phyloP scores from a whole-genome alignment of 2,888 invertebrate genomes.

The Pharmacophagus antenor region DNA sequence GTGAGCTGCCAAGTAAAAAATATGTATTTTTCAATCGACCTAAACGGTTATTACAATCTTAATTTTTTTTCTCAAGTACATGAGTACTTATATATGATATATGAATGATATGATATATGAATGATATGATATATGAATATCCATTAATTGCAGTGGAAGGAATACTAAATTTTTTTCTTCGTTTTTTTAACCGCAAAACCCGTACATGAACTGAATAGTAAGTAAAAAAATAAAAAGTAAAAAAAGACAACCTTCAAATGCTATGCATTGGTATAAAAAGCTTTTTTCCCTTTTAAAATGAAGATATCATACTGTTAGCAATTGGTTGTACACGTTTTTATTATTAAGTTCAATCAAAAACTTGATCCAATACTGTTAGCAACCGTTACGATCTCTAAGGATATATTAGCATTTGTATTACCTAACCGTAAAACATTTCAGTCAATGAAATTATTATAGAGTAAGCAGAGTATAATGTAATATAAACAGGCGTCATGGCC shows the following conservation, averaged over 20 bases:
- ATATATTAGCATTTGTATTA: slow-evolving; percentile 32
- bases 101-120: no score
- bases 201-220: no score
- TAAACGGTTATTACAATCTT: neutral
- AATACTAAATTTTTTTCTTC: no score
- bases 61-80: no score
- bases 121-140: neutral
- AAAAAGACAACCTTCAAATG: no score
- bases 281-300: no score
- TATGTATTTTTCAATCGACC: neutral
- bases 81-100: no score
- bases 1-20: neutral
- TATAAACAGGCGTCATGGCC: slow-evolving; percentile 69
- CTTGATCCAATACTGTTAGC: neutral
- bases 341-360: no score
- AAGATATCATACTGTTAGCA: neutral
- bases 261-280: no score
- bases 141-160: slow-evolving; percentile 6
- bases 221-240: no score
- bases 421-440: slow-evolving; percentile 58
- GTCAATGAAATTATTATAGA: slow-evolving; percentile 72
- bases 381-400: neutral
- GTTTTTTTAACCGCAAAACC: no score
- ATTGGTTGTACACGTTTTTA: no score
- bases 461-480: slow-evolving; percentile 66